Evolutionary conservation across 2,888 invertebrate species (phyloP), one percentile per base, ranked within the genome.

Genomic region (Petrolisthes cinctipes): DNA sequence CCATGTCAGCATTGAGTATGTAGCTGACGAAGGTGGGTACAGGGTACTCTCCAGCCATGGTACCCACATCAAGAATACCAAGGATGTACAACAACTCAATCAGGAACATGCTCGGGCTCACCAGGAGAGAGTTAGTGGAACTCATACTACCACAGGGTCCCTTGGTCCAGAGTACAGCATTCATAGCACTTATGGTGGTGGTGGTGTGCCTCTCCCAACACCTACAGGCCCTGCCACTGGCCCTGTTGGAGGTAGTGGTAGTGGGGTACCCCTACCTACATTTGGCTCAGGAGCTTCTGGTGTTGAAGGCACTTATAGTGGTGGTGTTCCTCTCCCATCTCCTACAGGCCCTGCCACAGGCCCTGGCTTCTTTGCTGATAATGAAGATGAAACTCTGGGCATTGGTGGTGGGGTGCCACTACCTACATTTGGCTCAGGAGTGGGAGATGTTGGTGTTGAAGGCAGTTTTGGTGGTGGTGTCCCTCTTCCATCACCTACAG

Each of bases 11-110:
- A 79, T 90, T 5, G 68, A 90, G 83, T 90, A 90, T 66, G 71
- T 89, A 1, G 90, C 90, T 9, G 90, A 90, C 57, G 85, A 90
- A 9, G 86, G 88, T 17, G 90, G 90, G 5, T 90, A 88, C 73
- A 53, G 90, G 9, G 83, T 90, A 20, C 5, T 89, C 17, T 78
- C 61, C 17, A 86, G 86, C 6, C 57, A 57, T 6, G 87, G 87
- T 17, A 71, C 89, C n/a, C 78, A 89, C 56, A 81, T 86, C 9
- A 17, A 51, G 1, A 86, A 90, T 71, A 81, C 54, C 20, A 83
- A 85, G 17, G 88, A 61, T 7, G 90, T 90, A n/a, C 75, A 53
- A 14, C 51, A 57, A 6, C 75, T 66, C 14, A 90, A 80, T 53
- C 20, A 68, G 17, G 51, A 83, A 37, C 90, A 90, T 57, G 51